Conservation (phyloP, 2,113 vertebrate species). For the Grus americana region DNA sequence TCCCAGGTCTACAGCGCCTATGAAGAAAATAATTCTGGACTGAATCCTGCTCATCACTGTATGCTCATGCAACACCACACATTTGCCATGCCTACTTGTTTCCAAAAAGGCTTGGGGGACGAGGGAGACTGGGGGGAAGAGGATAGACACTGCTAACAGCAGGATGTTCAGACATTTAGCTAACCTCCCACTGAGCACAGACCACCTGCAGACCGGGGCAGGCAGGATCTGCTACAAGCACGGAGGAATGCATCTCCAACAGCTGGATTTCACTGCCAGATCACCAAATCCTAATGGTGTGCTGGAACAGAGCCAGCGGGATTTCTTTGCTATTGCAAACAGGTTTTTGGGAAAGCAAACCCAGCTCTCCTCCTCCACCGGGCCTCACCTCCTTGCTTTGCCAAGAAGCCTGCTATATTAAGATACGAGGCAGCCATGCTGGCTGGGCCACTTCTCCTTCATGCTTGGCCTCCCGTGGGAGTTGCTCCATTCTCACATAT, state of each 20-base stretch:
- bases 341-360: background rate
- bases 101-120: background rate
- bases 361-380: background rate
- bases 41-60: background rate
- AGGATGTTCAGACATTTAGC: background rate
- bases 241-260: background rate
- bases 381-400: background rate
- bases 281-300: background rate
- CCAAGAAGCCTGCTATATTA: conserved; percentile 48
- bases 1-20: background rate
- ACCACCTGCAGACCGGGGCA: background rate
- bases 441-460: conserved; percentile 1
- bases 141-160: background rate
- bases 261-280: background rate
- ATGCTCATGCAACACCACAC: background rate
- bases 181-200: background rate
- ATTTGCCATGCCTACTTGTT: background rate
- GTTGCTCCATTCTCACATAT: conserved; percentile 24
- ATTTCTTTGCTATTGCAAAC: background rate
- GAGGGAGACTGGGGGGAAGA: background rate
- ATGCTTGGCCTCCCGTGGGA: background rate
- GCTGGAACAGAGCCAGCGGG: background rate
- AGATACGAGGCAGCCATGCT: background rate
- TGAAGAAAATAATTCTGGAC: background rate
- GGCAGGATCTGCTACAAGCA: background rate